A percentile compares a stretch with the other conserved stretches of the same genome.
phyloP scores from a whole-genome alignment of 23 tunicate species.

The Trididemnum miniatum region DNA sequence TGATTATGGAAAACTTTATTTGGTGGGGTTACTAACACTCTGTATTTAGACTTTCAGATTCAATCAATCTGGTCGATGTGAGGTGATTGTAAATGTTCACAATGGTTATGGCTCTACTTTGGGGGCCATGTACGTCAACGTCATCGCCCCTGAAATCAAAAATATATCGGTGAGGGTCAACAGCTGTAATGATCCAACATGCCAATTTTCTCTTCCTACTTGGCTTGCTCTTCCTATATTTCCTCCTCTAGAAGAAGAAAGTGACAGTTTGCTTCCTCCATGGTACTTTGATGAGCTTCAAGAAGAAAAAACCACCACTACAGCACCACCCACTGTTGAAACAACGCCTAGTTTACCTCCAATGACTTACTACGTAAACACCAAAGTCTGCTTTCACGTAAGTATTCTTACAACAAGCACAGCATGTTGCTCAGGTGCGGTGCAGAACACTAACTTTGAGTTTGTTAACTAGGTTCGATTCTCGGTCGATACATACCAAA shows the following conservation, averaged over 20 bases:
- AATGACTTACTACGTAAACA: not conserved
- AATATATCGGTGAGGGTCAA: not conserved
- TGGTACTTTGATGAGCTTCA: not conserved
- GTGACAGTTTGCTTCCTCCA: not conserved
- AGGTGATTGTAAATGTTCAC: slow-evolving; percentile 35
- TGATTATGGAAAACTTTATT: no score
- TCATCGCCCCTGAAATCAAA: slow-evolving; percentile 19
- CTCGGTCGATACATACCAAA: no score
- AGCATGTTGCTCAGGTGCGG: no score
- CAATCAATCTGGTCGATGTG: slow-evolving; percentile 5
- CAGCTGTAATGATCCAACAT: slow-evolving; percentile 1
- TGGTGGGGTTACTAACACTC: no score
- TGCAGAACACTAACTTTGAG: no score
- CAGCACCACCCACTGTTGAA: not conserved
- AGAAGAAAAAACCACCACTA: not conserved
- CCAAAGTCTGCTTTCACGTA: slow-evolving; percentile 51
- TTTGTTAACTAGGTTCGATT: no score
- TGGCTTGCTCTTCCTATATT: not conserved
- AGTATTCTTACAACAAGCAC: no score
- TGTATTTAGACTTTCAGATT: slow-evolving; percentile 22
- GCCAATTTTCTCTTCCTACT: slow-evolving; percentile 5
- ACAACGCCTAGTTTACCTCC: slow-evolving; percentile 7
- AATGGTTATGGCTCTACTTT: slow-evolving; percentile 11
- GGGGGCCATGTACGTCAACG: slow-evolving; percentile 12
- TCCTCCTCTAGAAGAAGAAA: not conserved